Evolutionary conservation across 2,113 vertebrate genomes (phyloP).

Genomic region (Cygnus atratus): DNA sequence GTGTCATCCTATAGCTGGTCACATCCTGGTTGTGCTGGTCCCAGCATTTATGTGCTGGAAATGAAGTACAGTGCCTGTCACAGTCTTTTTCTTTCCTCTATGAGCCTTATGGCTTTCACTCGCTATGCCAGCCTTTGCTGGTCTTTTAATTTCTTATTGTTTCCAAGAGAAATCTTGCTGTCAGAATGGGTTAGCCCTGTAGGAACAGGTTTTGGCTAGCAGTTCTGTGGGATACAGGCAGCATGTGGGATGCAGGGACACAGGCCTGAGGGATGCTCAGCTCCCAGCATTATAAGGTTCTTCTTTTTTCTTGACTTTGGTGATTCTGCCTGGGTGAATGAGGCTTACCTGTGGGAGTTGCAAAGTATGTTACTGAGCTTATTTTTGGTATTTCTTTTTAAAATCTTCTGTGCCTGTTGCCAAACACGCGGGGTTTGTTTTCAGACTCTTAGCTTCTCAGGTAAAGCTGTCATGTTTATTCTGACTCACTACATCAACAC

Average conservation of each 20-base stretch:
- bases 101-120: neutral
- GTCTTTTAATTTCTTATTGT: neutral
- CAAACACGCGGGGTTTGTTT: slow-evolving; percentile 66
- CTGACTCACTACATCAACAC: slow-evolving; percentile 45
- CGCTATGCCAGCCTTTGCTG: neutral
- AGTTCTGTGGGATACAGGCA: neutral
- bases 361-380: slow-evolving; percentile 30
- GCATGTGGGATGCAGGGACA: neutral
- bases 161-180: neutral
- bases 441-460: slow-evolving; percentile 61
- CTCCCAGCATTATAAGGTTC: neutral
- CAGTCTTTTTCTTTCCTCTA: neutral
- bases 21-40: neutral
- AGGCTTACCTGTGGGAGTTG: slow-evolving; percentile 49
- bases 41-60: neutral
- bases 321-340: slow-evolving; percentile 7
- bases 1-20: neutral
- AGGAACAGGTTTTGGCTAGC: neutral
- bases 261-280: neutral
- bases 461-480: slow-evolving; percentile 71
- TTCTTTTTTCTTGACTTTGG: neutral
- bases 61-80: neutral
- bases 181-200: neutral
- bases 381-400: slow-evolving; percentile 47
- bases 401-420: slow-evolving; percentile 53